A percentile compares a stretch with the other conserved stretches of the same genome.
Evolutionary conservation across 2,888 invertebrate species (phyloP).

Genomic region (Tetragonula carbonaria): DNA sequence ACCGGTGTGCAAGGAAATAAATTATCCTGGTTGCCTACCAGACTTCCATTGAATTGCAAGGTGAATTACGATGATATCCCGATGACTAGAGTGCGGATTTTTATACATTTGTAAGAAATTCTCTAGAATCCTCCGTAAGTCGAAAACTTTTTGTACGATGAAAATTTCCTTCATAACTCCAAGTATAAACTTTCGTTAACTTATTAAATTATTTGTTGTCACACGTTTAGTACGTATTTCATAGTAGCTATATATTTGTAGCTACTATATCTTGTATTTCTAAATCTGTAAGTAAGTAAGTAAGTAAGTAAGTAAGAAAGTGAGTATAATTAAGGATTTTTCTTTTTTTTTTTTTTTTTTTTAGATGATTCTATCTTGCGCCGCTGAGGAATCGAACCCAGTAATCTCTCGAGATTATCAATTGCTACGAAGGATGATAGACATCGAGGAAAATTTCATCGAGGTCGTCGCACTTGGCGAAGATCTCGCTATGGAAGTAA

Average conservation of each 20-base stretch:
- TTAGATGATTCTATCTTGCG: constrained; percentile 95
- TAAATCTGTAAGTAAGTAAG: too few species aligned
- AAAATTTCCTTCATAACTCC: too few species aligned
- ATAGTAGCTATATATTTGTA: too few species aligned
- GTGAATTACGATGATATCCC: constrained; percentile 82
- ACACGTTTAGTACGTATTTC: too few species aligned
- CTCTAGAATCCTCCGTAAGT: too few species aligned
- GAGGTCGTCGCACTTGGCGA: constrained; percentile 96
- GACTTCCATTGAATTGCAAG: constrained; percentile 95
- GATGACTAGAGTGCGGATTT: accelerated
- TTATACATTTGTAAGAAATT: not conserved
- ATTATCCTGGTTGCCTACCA: constrained; percentile 97
- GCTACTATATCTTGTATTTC: too few species aligned
- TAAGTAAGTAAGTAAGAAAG: too few species aligned
- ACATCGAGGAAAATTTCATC: constrained; percentile 94
- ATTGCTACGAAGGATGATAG: constrained; percentile 93
- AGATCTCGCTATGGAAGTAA: constrained; percentile 96
- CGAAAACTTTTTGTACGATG: too few species aligned
- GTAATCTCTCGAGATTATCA: constrained; percentile 95
- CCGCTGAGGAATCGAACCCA: constrained; percentile 93
- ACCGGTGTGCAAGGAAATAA: constrained; percentile 97
- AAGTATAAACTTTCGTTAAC: too few species aligned
- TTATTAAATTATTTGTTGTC: too few species aligned
- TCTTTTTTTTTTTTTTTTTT: constrained; percentile 52
- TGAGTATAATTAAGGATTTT: not conserved